phyloP scores from a whole-genome alignment of 1,140 invertebrate genomes.

The Drosophila micromelanica region DNA sequence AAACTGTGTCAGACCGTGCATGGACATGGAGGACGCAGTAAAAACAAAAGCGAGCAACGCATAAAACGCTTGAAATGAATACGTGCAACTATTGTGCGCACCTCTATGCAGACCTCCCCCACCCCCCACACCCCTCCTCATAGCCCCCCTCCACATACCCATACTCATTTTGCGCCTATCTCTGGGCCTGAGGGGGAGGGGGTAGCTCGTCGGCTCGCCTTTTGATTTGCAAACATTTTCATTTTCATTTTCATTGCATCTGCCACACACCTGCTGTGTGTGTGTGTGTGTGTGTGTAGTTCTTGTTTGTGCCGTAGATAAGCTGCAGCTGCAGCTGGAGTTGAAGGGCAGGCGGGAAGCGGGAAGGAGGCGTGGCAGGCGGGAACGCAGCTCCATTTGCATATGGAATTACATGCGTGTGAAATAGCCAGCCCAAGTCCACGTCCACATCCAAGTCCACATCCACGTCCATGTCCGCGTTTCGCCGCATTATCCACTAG shows the following conservation, averaged over 20 bases:
- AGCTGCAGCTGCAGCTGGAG: constrained; percentile 48
- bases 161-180: background rate
- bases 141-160: background rate
- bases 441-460: background rate
- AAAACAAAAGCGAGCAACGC: constrained; percentile 75
- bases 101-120: constrained; percentile 2
- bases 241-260: constrained; percentile 44
- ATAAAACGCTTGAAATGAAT: constrained; percentile 82
- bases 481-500: background rate
- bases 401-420: constrained; percentile 63
- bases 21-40: constrained; percentile 45
- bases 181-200: background rate
- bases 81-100: constrained; percentile 62
- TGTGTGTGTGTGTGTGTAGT: constrained; percentile 33
- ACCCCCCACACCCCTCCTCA: too few relatives aligned
- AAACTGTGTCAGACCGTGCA: constrained; percentile 64
- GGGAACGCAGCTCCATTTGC: constrained; percentile 49
- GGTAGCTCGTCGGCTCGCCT: constrained; percentile 26
- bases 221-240: constrained; percentile 76
- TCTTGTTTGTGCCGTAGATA: constrained; percentile 50
- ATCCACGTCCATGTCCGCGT: background rate
- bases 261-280: constrained; percentile 36
- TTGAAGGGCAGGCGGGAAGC: too few relatives aligned
- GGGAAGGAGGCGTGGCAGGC: too few relatives aligned
- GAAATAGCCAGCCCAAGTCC: constrained; percentile 21